Evolutionary conservation across 2,113 vertebrate genomes (phyloP), one percentile per base, ranked within the genome.

Genomic region (Syngnathus scovelli): DNA sequence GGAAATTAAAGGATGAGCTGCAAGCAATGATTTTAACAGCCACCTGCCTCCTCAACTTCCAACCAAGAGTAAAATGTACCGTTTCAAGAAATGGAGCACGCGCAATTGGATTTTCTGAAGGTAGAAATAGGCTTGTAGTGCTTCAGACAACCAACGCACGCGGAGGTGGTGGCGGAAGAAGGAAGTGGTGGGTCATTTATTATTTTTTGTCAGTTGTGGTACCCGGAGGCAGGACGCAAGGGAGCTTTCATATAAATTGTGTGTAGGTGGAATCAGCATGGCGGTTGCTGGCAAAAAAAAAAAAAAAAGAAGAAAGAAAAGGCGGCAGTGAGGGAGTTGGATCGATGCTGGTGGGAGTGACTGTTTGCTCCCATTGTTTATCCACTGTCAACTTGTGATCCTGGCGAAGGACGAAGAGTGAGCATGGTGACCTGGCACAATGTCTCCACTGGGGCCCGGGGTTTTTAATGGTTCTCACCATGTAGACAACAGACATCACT

Each of bases 321-420:
- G 61, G 76, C 72, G n/a, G 69, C 67, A 69, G 69, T 5, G 60
- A 60, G 73, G 66, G 68, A 75, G 73, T 65, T 74, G 52, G 86
- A 90, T 90, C 88, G 86, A 90, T 89, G 86, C 71, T 75, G 81
- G 83, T 85, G 88, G 88, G 88, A 87, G 88, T 83, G 81, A 79
- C 83, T 85, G 88, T 87, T 90, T 90, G 88, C 76, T 86, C 77
- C 74, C 79, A 72, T 85, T 88, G 87, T 90, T 90, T 90, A 88
- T 85, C 87, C 80, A 86, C 79, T 68, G 83, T 84, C 88, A 87
- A 76, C 77, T 79, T 72, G 49, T 78, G 76, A 80, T 41, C 58
- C 71, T 13, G 64, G 69, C 83, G 85, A 90, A 89, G 87, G 86
- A 86, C 87, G 67, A 66, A 74, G 62, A 44, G 39, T 6, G 74